Conservation (phyloP, 2,888 invertebrate species). For the Poecilus cupreus region DNA sequence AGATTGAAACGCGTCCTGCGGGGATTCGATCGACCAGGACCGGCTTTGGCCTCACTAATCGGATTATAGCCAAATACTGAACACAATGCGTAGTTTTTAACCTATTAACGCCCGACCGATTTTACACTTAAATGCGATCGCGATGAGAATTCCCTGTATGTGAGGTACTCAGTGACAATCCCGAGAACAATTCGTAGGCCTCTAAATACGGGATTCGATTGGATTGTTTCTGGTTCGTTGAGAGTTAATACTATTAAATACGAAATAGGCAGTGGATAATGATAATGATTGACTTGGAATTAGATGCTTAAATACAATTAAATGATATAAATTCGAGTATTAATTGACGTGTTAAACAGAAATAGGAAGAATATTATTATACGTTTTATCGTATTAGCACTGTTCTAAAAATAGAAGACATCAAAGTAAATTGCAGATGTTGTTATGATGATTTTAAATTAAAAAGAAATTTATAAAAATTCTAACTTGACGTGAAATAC, state of each 20-base stretch:
- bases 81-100: constrained; percentile 28
- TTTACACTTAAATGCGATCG: constrained; percentile 29
- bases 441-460: no score
- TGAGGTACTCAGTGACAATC: not conserved
- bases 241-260: not conserved
- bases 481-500: no score
- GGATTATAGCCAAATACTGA: constrained; percentile 5
- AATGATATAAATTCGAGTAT: no score
- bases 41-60: not conserved
- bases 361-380: no score
- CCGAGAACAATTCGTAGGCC: not conserved
- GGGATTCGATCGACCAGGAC: constrained; percentile 27
- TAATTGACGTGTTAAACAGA: no score
- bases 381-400: no score
- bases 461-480: no score
- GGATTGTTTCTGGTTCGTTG: not conserved
- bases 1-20: constrained; percentile 24
- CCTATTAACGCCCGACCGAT: constrained; percentile 22
- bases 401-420: no score
- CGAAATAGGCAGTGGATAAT: no score
- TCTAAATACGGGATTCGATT: not conserved
- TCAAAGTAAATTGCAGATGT: no score
- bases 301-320: no score
- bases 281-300: no score
- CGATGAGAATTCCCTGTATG: not conserved